Conservation (phyloP, 2,113 vertebrate genomes). For the Periophthalmodon schlosseri region DNA sequence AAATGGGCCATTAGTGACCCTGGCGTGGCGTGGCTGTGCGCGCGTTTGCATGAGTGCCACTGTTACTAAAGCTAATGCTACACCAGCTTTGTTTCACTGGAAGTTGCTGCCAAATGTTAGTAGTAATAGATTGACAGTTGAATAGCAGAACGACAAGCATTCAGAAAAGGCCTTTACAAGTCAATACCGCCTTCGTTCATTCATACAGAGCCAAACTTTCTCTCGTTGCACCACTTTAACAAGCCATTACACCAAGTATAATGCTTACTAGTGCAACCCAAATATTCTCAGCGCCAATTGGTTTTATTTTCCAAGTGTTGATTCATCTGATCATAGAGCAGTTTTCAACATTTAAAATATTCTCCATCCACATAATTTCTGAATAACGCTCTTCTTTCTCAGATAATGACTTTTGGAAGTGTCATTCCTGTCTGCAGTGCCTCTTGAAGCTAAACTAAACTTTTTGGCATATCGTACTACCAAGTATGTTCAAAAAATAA, state of each 20-base stretch:
- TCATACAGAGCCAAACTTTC: slow-evolving; percentile 21
- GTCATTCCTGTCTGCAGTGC: not conserved
- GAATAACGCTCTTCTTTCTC: not conserved
- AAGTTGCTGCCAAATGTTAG: slow-evolving; percentile 37
- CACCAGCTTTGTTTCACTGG: slow-evolving; percentile 45
- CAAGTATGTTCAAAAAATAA: not conserved
- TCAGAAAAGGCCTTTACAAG: slow-evolving; percentile 51
- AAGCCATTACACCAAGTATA: slow-evolving; percentile 7
- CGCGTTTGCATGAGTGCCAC: slow-evolving; percentile 42
- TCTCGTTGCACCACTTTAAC: slow-evolving; percentile 5
- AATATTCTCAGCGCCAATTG: not conserved
- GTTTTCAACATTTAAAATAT: not conserved
- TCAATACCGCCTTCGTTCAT: slow-evolving; percentile 21
- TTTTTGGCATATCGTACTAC: not conserved
- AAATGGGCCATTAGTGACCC: slow-evolving; percentile 65
- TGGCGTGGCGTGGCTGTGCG: slow-evolving; percentile 44
- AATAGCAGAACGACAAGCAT: slow-evolving; percentile 56
- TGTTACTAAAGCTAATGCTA: slow-evolving; percentile 54
- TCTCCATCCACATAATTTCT: not conserved
- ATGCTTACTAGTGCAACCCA: not conserved
- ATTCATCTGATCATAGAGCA: not conserved
- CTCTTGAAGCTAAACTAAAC: not conserved
- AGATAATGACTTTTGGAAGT: not conserved
- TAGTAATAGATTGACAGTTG: slow-evolving; percentile 9
- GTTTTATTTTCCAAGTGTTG: not conserved